Evolutionary conservation across 2,797 vertebrate genomes (phyloP).

Genomic region (Heterohyrax brucei): DNA sequence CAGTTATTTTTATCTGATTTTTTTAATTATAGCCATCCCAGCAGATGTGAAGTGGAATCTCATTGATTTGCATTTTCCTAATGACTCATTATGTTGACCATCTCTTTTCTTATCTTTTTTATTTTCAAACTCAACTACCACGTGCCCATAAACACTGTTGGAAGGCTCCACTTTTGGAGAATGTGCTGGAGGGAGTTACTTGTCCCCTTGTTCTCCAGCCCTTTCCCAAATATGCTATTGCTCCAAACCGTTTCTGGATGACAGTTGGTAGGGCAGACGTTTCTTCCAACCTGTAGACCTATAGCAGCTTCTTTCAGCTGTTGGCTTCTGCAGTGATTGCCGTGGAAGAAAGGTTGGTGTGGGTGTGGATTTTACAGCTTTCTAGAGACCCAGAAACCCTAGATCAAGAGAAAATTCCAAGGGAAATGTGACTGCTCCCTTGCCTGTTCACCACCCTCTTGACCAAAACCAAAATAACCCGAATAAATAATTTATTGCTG

Average conservation of each 20-base stretch:
- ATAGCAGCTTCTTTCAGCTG: neutral
- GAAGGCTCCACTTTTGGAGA: neutral
- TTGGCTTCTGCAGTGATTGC: neutral
- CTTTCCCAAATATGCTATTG: neutral
- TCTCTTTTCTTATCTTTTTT: slow-evolving; percentile 47
- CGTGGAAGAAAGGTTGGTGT: slow-evolving; percentile 40
- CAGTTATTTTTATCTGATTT: neutral
- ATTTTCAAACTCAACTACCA: slow-evolving; percentile 9
- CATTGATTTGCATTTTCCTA: slow-evolving; percentile 62
- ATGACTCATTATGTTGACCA: slow-evolving; percentile 10
- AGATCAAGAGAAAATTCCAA: slow-evolving; percentile 35
- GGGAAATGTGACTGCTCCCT: neutral
- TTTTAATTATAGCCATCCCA: slow-evolving; percentile 32
- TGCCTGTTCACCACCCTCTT: neutral
- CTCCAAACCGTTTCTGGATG: slow-evolving; percentile 18
- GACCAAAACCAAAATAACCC: slow-evolving; percentile 32
- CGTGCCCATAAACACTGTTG: neutral
- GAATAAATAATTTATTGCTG: slow-evolving; percentile 20
- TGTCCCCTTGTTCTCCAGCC: neutral
- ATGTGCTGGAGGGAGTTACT: neutral
- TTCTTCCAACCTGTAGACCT: neutral
- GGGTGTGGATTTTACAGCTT: neutral
- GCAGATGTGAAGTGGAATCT: neutral
- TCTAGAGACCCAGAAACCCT: neutral
- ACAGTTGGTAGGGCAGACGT: neutral